Evolutionary conservation across 2,797 vertebrate genomes (phyloP).

Genomic region (Ammospiza maritima): DNA sequence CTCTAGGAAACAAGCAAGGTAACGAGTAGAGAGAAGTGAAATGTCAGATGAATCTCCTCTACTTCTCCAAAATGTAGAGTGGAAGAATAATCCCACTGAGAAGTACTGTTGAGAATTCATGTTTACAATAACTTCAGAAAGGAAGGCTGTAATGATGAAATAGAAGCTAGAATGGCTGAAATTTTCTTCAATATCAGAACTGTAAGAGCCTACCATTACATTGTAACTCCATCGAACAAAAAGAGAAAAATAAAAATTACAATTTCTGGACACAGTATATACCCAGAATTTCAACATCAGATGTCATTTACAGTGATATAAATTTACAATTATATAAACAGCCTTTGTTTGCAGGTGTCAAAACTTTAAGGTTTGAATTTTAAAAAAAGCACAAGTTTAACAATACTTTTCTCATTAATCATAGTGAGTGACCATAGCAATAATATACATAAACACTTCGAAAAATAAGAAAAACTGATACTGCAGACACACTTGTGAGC

Average conservation of each 20-base stretch:
- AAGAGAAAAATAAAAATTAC: not conserved
- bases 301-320: not conserved
- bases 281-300: not conserved
- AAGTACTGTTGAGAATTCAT: not conserved
- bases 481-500: not conserved
- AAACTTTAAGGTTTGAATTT: not conserved
- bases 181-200: not conserved
- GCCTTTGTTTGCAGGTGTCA: not conserved
- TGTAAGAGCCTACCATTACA: not conserved
- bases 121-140: not conserved
- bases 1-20: not conserved
- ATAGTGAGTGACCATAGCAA: not conserved
- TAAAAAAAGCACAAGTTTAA: not conserved
- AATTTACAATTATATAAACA: not conserved
- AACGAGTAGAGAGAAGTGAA: not conserved
- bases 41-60: not conserved
- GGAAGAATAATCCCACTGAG: not conserved
- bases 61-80: not conserved
- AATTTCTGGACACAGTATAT: not conserved
- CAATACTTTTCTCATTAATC: not conserved
- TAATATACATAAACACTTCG: not conserved
- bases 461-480: not conserved
- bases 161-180: not conserved
- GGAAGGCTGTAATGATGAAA: not conserved
- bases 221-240: not conserved